phyloP scores from a whole-genome alignment of 35 echinoderm and acorn worm genomes.

The Patiria miniata region DNA sequence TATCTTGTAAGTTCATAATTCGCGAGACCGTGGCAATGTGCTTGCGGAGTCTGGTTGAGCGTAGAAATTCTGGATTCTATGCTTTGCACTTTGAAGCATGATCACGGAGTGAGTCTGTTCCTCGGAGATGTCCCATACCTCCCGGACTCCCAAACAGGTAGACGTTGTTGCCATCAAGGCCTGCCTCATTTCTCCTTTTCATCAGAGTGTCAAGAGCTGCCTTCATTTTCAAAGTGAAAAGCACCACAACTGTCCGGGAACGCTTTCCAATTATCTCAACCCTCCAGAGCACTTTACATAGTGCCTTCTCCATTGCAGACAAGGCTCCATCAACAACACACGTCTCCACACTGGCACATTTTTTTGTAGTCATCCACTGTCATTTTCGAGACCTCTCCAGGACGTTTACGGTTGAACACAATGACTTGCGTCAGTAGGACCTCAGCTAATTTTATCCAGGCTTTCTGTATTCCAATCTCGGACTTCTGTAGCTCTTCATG shows the following conservation, averaged over 20 bases:
- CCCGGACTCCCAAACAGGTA: conserved; percentile 50
- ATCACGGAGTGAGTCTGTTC: conserved; percentile 31
- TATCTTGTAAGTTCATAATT: conserved; percentile 74
- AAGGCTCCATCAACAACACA: conserved; percentile 14
- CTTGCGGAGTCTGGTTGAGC: conserved; percentile 68
- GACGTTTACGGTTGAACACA: conserved; percentile 71
- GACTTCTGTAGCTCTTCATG: conserved; percentile 12
- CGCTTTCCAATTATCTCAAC: conserved; percentile 62
- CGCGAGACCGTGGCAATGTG: conserved; percentile 77
- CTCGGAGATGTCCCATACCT: conserved; percentile 46
- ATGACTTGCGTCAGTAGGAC: conserved; percentile 26
- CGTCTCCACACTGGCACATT: conserved; percentile 30
- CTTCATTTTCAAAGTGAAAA: conserved; percentile 51
- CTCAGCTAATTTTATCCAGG: conserved; percentile 52
- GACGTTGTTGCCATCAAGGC: conserved; percentile 30
- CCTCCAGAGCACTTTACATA: conserved; percentile 60
- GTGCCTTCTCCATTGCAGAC: conserved; percentile 41
- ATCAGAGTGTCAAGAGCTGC: conserved; percentile 31
- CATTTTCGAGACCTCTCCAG: conserved; percentile 66
- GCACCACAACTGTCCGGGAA: conserved; percentile 31
- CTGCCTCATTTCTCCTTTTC: conserved; percentile 30
- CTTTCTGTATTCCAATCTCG: background rate
- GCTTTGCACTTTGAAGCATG: conserved; percentile 46
- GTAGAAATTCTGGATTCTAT: conserved; percentile 37
- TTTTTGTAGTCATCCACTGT: conserved; percentile 55